These are phyloP conservation scores for Python bivittatus DNA, from an alignment of 2,113 vertebrate species.

Conservation along the genomic window DNA sequence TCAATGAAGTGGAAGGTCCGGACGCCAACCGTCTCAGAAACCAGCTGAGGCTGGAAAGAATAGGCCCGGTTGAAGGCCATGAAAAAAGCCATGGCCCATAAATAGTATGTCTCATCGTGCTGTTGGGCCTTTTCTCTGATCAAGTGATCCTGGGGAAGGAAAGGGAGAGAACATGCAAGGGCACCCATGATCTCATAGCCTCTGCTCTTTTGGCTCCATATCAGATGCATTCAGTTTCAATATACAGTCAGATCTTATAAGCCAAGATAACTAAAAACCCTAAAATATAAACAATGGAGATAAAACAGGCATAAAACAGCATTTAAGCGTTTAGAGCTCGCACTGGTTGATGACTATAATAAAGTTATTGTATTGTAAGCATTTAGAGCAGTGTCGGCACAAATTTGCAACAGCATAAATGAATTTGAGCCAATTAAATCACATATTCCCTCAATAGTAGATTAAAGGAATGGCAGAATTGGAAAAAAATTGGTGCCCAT, in stretches of 20 bases:
- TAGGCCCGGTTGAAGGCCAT: conserved; percentile 93
- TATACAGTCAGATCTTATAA: not conserved
- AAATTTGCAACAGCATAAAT: too few species aligned
- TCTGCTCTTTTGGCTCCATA: not conserved
- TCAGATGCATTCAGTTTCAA: not conserved
- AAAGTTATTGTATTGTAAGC: too few species aligned
- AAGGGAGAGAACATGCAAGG: accelerated
- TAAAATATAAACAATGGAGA: not conserved
- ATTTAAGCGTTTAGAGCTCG: too few species aligned
- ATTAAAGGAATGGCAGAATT: not conserved
- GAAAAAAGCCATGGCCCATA: conserved; percentile 94
- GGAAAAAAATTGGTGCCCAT: not conserved
- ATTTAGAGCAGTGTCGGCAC: not conserved
- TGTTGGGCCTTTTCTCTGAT: conserved; percentile 88
- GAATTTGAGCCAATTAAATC: not conserved
- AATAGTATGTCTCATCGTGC: conserved; percentile 94
- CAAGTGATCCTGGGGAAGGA: conserved; percentile 80
- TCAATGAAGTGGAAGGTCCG: conserved; percentile 94
- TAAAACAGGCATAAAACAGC: not conserved
- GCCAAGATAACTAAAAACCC: not conserved
- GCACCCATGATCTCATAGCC: not conserved
- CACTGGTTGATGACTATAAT: too few species aligned
- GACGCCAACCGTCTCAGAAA: conserved; percentile 91
- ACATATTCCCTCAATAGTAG: not conserved
- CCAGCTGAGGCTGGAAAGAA: conserved; percentile 85